Conservation (phyloP, 64 coral and sea anemone genomes). For the Montipora foliosa region DNA sequence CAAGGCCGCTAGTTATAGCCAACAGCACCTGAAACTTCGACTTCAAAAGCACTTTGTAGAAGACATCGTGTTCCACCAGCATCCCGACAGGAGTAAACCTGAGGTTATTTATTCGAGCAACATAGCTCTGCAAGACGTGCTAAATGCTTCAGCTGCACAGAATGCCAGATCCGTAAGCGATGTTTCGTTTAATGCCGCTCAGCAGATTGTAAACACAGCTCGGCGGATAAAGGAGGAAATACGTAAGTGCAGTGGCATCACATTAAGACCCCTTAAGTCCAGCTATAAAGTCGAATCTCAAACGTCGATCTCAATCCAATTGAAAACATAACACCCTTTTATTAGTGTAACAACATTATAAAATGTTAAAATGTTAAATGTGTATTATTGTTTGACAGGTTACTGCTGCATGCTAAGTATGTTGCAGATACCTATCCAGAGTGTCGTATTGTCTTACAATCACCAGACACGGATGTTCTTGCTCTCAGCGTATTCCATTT, state of each 20-base stretch:
- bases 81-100: constrained; percentile 19
- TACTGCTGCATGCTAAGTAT: constrained; percentile 1
- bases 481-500: constrained; percentile 8
- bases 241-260: not conserved
- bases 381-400: not conserved
- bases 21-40: too few relatives aligned
- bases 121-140: not conserved
- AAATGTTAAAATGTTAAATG: not conserved
- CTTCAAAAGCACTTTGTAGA: too few relatives aligned
- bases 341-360: too few relatives aligned
- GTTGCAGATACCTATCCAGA: not conserved
- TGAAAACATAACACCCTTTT: not conserved
- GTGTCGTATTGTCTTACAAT: not conserved
- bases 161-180: too few relatives aligned
- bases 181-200: too few relatives aligned
- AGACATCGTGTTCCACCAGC: not conserved
- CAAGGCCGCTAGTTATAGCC: not conserved
- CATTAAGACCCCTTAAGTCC: not conserved
- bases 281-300: not conserved
- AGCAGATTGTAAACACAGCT: too few relatives aligned
- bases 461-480: not conserved
- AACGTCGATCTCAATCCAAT: not conserved
- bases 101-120: constrained; percentile 33
- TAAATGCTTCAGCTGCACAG: not conserved
- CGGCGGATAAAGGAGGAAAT: not conserved